Evolutionary conservation across 2,888 invertebrate genomes (phyloP), one percentile per base, ranked within the genome.

Genomic region (Cheiracanthium punctorium): DNA sequence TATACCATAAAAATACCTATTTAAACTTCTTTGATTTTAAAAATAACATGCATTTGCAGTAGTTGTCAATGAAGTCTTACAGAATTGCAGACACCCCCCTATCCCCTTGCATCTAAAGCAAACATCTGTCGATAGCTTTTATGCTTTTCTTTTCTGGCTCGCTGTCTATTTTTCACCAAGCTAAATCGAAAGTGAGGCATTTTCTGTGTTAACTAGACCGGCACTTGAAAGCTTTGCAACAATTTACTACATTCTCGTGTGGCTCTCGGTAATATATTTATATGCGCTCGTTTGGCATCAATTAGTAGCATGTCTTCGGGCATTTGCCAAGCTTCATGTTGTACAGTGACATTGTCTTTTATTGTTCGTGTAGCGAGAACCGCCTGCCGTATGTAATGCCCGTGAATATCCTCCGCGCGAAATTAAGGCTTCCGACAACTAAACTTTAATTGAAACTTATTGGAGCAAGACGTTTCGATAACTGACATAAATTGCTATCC

Each of bases 171-270:
- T n/a, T n/a, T n/a, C n/a, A n/a, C n/a, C n/a, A n/a, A n/a, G n/a
- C n/a, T 24, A 58, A 58, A 58, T 58, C 58, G 58, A 58, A 58
- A 58, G 58, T 58, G 58, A 1, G 24, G 58, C 58, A 58, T 24
- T 24, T 58, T 58, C 7, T 24, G 58, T 12, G 58, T 24, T 1
- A 58, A 58, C 20, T 12, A 58, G 58, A 58, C 58, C 58, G 58
- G 20, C 12, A 58, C 8, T 7, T 8, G n/a, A 58, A 58, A 20
- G 58, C 58, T 24, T 58, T 58, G 20, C 1, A 58, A 24, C 58
- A 2, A 4, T 58, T 12, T 58, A 24, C 12, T 20, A 58, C 1
- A 5, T 1, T 24, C 5, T 24, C 24, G 20, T n/a, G n/a, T n/a
- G 5, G 24, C 58, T 5, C 58, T 1, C 20, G 58, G 5, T 20